These are phyloP conservation scores for Eurois occulta DNA, from an alignment of 2,888 invertebrate genomes.

Conservation along the genomic window DNA sequence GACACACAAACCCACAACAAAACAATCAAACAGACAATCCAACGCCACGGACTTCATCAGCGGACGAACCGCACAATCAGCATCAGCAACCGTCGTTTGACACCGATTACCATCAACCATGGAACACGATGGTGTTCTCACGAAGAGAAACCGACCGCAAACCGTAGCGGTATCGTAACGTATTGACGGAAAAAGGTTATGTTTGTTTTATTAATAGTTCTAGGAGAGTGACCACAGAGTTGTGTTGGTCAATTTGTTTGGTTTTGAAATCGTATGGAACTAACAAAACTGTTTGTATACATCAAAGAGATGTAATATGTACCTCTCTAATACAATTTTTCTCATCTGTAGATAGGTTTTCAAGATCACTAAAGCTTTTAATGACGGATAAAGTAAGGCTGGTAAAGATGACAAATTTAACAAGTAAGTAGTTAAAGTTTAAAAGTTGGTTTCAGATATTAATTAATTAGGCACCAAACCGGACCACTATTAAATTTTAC, in stretches of 20 bases:
- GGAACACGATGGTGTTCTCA: slow-evolving; percentile 82
- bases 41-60: slow-evolving; percentile 67
- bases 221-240: slow-evolving; percentile 62
- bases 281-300: background rate
- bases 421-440: too few relatives aligned
- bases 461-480: too few relatives aligned
- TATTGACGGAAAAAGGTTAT: slow-evolving; percentile 68
- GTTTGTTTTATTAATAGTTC: slow-evolving; percentile 52
- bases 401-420: background rate
- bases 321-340: too few relatives aligned
- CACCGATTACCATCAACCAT: slow-evolving; percentile 81
- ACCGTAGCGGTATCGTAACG: slow-evolving; percentile 67
- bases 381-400: background rate
- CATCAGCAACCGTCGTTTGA: slow-evolving; percentile 75
- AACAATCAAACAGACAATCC: slow-evolving; percentile 59
- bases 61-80: slow-evolving; percentile 76
- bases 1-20: slow-evolving; percentile 16
- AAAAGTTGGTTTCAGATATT: too few relatives aligned
- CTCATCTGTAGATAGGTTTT: background rate
- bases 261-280: background rate
- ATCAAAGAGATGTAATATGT: background rate
- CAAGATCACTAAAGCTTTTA: background rate
- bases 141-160: slow-evolving; percentile 81
- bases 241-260: slow-evolving; percentile 39
- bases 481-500: background rate